Base-by-base conservation (phyloP, 2,888 invertebrate genomes). In the Phyllotreta cruciferae region DNA sequence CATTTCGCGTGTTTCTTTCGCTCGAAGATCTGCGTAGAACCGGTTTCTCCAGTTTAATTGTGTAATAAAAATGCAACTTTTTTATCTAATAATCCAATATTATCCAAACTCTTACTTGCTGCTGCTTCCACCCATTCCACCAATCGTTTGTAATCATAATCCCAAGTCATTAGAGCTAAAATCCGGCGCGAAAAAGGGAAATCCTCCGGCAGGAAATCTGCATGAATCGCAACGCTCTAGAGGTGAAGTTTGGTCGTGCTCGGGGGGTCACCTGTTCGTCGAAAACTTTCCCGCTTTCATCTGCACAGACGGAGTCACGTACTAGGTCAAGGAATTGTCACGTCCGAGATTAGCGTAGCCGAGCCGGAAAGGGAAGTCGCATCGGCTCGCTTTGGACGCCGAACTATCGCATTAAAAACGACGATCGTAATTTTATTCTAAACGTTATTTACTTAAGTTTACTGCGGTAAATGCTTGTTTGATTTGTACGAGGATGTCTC, bases 301-400 rank as follows among this genome's bases (percentile, higher is more conserved):
- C 63, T 56, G 55, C 56, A 56, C 55, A 68, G 66, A 68, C 67
- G 62, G 47, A 69, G 70, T 72, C 73, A 73, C 73, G 73, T 71
- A 71, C 67, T 71, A 74, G 73, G 74, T 66, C 74, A 73, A 60
- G 61, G 61, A 49, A 60, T 57, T 52, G 57, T 64, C 67, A 68
- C 64, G 69, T 62, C 57, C 65, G 65, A 67, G 66, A 67, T 61
- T 50, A 50, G 50, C 50, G 50, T 62, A 64, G 68, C 55, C 57
- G 62, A 62, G 66, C 64, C 68, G 68, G 64, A 69, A 64, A 67
- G 63, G 66, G 68, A 68, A 68, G 61, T 68, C 61, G 50, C 37
- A 64, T 13, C 56, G 52, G 47, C 42, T 45, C 35, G 2, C 47
- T 44, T 11, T 9, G 41, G 7, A 34, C 41, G 38, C 36, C 35